A percentile compares a stretch with the other conserved stretches of the same genome.
Evolutionary conservation across 1,140 invertebrate species (phyloP).

Genomic region (Nephila pilipes): DNA sequence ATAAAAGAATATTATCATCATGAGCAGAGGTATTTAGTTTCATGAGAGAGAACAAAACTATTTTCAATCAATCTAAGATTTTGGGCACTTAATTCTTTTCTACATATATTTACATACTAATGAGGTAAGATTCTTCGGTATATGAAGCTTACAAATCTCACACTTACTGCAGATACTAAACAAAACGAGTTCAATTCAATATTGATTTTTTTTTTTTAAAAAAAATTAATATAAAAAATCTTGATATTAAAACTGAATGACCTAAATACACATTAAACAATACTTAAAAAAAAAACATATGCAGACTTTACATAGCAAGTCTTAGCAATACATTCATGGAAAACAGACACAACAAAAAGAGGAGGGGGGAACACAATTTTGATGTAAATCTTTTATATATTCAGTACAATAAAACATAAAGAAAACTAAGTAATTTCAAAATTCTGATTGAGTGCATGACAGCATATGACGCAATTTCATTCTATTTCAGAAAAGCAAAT

Average conservation of each 20-base stretch:
- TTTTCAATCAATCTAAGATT: not conserved
- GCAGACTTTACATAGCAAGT: too few relatives aligned
- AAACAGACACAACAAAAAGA: too few relatives aligned
- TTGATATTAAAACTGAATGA: too few relatives aligned
- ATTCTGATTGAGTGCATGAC: not conserved
- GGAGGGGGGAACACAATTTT: not conserved
- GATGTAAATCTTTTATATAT: not conserved
- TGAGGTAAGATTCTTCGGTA: not conserved
- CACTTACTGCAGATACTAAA: not conserved
- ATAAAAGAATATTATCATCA: not conserved
- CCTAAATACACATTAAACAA: too few relatives aligned
- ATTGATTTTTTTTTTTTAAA: not conserved
- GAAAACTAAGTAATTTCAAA: too few relatives aligned
- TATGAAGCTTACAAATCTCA: not conserved
- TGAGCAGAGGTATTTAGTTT: not conserved
- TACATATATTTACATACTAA: slow-evolving; percentile 4
- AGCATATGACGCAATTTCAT: not conserved
- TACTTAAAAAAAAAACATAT: too few relatives aligned
- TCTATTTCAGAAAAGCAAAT: not conserved
- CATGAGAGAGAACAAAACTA: not conserved
- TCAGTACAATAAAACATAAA: too few relatives aligned
- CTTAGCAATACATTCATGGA: too few relatives aligned
- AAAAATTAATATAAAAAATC: too few relatives aligned
- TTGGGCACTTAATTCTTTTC: slow-evolving; percentile 25
- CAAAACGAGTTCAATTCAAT: not conserved